Base-by-base conservation (phyloP, 2,113 vertebrate genomes). In the Anser brachyrhynchus region DNA sequence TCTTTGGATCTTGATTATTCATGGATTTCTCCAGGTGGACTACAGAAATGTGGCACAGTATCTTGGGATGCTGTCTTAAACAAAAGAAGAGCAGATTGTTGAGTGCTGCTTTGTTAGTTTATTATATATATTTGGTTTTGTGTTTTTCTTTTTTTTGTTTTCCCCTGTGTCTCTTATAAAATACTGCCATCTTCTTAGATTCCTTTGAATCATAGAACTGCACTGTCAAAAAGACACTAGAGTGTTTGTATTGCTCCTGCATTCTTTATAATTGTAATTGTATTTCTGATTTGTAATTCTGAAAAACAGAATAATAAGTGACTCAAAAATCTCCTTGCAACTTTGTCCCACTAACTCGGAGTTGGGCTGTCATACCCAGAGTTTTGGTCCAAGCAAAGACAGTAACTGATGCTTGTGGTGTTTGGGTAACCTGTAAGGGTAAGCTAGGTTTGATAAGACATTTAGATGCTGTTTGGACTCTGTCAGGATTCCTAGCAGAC, bases 81-180 rank as follows among this genome's bases (percentile, higher is more conserved):
- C 71, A 88, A 92, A 94, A 93, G n/a, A 4, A 69, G 72, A 85
- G 6, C 43, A 73, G 28, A 16, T 51, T 89, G 11, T 54, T 66
- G 54, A 91, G 29, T 69, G 39, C 31, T 75, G 26, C 17, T 83
- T 57, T 91, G 35, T 90, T 94, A 59, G n/a, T 35, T 39, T 66
- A 80, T 70, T 77, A 57, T 74, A 57, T 74, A 82, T 70, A 70
- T 81, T 80, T 95, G 55, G 18, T 65, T 66, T 77, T 92, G 29
- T 87, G 51, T 65, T 75, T 77, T 78, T 75, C 26, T 90, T 92
- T 90, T 39, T 57, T 71, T 91, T 85, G 20, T 86, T 87, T 84
- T 58, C 23, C 22, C 6, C 21, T 0, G 3, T 59, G 2, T 59
- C 43, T 82, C n/a, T 7, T 22, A n/a, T 66, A 66, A 87, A 92